Evolutionary conservation across 1,140 invertebrate species (phyloP).

Genomic region (Notospermus geniculatus): DNA sequence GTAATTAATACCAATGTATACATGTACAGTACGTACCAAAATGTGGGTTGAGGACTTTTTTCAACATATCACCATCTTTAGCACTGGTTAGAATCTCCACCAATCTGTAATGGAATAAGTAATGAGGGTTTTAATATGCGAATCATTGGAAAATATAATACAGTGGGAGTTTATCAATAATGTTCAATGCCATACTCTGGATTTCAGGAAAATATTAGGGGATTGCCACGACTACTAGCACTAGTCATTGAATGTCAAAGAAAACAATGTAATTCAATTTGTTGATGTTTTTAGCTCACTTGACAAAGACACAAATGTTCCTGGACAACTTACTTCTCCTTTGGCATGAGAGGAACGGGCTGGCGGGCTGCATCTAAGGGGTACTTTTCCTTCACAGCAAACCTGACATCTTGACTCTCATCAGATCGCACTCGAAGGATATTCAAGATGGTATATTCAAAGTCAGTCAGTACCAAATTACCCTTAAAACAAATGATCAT

Average conservation of each 20-base stretch:
- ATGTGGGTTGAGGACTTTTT: slow-evolving; percentile 80
- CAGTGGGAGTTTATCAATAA: too few relatives aligned
- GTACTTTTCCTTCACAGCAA: slow-evolving; percentile 89
- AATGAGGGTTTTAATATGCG: too few relatives aligned
- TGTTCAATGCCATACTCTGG: too few relatives aligned
- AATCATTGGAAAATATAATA: too few relatives aligned
- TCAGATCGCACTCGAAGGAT: slow-evolving; percentile 90
- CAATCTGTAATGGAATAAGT: slow-evolving; percentile 47
- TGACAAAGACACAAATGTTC: not conserved
- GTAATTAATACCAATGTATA: not conserved
- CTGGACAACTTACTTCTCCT: slow-evolving; percentile 33
- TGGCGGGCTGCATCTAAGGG: slow-evolving; percentile 73
- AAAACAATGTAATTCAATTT: not conserved
- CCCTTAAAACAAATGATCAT: slow-evolving; percentile 59
- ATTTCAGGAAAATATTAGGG: too few relatives aligned
- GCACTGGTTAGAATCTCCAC: slow-evolving; percentile 65
- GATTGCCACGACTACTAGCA: too few relatives aligned
- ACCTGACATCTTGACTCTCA: slow-evolving; percentile 81
- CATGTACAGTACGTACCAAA: slow-evolving; percentile 61
- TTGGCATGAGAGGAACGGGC: slow-evolving; percentile 42
- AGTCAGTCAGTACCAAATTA: slow-evolving; percentile 93
- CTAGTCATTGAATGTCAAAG: not conserved
- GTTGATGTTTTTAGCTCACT: not conserved
- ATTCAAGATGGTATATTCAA: slow-evolving; percentile 87
- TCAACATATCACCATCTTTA: slow-evolving; percentile 75